Percentiles rank a stretch among this genome's conserved stretches.
phyloP scores from a whole-genome alignment of 2,113 vertebrate species.

The Mobula birostris region DNA sequence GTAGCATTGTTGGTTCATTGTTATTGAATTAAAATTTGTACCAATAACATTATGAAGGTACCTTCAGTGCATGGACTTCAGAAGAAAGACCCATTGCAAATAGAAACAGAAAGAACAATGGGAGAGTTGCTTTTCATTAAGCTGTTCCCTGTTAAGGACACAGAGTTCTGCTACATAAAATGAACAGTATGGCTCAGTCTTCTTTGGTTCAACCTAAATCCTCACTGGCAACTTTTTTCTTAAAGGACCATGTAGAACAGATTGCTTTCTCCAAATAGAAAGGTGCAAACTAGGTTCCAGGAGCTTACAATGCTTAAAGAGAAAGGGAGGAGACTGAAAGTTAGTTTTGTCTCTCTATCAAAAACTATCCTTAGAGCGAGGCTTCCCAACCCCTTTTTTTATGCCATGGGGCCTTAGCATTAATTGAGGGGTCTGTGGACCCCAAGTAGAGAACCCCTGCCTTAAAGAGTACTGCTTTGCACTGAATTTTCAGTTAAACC shows the following conservation, averaged over 20 bases:
- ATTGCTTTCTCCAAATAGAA: not conserved
- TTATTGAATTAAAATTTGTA: not conserved
- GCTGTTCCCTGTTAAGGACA: not conserved
- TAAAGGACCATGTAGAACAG: not conserved
- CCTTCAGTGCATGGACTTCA: not conserved
- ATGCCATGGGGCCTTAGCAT: too few species aligned
- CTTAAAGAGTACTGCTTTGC: too few species aligned
- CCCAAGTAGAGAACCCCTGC: too few species aligned
- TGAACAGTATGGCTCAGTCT: too few species aligned
- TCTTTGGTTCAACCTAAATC: too few species aligned
- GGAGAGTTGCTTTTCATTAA: not conserved
- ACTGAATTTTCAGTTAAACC: too few species aligned
- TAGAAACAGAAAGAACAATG: not conserved
- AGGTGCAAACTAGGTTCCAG: not conserved
- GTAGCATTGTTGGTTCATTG: not conserved
- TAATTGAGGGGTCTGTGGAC: too few species aligned
- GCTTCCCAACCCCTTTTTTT: too few species aligned
- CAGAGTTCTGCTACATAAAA: not conserved
- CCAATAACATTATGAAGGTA: not conserved
- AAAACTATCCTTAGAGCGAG: too few species aligned
- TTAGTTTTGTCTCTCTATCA: too few species aligned
- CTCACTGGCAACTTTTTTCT: not conserved
- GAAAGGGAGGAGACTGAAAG: not conserved
- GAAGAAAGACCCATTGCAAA: not conserved
- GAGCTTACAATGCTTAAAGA: not conserved